Conservation (phyloP, 2,113 vertebrate genomes). For the Ivindomyrus marchei region DNA sequence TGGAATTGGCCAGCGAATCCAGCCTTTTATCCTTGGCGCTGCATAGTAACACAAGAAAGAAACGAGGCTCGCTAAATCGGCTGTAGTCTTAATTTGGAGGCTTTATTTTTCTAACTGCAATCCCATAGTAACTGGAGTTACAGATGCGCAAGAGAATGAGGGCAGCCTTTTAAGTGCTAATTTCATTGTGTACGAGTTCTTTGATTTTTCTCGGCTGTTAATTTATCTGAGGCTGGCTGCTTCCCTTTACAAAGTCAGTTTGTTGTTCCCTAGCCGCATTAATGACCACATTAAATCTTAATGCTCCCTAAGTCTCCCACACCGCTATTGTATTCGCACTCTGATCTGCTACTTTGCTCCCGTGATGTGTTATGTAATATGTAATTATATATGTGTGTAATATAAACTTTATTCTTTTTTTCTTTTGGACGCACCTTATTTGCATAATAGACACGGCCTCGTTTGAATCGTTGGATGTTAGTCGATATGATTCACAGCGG, state of each 20-base stretch:
- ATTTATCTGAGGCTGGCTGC: slow-evolving; percentile 1
- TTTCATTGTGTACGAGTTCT: not conserved
- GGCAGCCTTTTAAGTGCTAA: not conserved
- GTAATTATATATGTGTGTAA: not conserved
- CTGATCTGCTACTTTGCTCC: not conserved
- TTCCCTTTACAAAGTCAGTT: slow-evolving; percentile 9
- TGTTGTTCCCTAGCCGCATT: not conserved
- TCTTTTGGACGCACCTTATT: not conserved
- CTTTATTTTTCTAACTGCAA: not conserved
- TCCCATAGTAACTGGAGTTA: not conserved
- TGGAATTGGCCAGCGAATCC: not conserved
- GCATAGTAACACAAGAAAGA: not conserved
- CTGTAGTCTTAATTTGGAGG: not conserved
- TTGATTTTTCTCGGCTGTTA: slow-evolving; percentile 12
- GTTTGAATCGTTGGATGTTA: not conserved
- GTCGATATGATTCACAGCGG: not conserved
- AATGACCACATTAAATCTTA: slow-evolving; percentile 19
- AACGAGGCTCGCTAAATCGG: not conserved
- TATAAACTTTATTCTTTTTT: not conserved
- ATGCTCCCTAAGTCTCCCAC: not conserved
- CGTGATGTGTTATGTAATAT: not conserved
- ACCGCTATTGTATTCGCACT: not conserved
- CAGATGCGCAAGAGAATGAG: not conserved
- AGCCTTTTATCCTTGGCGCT: not conserved
- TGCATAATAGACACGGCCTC: not conserved